Conservation (phyloP, 2,888 invertebrate genomes). For the Onthophagus sagittarius region DNA sequence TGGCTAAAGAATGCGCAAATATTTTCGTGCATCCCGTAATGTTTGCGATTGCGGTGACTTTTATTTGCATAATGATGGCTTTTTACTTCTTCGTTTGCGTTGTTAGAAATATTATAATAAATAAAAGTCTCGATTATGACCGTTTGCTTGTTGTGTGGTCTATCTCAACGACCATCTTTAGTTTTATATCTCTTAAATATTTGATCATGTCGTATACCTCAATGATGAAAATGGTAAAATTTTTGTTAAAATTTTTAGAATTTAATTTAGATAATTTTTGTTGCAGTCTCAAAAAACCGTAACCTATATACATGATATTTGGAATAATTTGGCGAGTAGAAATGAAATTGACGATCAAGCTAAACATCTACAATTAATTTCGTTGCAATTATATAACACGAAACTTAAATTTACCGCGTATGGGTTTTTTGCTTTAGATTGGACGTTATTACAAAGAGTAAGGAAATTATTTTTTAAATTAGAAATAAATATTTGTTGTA, state of each 20-base stretch:
- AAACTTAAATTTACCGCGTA: constrained; percentile 26
- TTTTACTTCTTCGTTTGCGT: background rate
- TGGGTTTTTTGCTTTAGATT: constrained; percentile 29
- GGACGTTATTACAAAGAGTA: constrained; percentile 28
- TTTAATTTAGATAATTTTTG: constrained; percentile 3
- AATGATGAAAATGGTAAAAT: background rate
- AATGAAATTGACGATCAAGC: constrained; percentile 23
- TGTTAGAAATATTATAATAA: background rate
- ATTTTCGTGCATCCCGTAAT: background rate
- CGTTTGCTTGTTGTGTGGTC: background rate
- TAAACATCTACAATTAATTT: constrained; percentile 27
- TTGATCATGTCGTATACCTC: background rate
- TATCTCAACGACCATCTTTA: background rate
- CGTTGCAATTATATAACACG: constrained; percentile 27
- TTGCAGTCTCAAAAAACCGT: constrained; percentile 25
- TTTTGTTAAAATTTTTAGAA: too few species aligned
- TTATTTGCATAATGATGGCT: background rate
- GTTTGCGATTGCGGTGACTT: background rate
- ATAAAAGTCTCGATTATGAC: background rate
- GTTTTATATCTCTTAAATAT: background rate
- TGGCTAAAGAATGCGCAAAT: background rate
- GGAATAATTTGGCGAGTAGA: constrained; percentile 28
- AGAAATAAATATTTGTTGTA: background rate
- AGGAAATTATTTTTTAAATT: constrained; percentile 1
- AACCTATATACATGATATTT: constrained; percentile 29